phyloP scores from a whole-genome alignment of 2,113 vertebrate genomes.

The Phylloscopus whistleri region DNA sequence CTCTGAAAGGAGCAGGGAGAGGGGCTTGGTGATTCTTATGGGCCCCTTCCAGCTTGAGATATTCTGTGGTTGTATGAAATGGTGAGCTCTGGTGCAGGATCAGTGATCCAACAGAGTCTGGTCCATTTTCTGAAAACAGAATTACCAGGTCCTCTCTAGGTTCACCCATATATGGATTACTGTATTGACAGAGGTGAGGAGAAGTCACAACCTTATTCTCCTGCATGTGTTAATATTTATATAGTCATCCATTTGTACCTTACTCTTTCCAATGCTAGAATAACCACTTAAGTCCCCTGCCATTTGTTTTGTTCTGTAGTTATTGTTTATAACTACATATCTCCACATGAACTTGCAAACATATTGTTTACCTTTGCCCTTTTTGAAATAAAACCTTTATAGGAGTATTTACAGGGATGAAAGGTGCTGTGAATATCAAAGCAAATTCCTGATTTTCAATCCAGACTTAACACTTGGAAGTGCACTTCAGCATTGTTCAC shows the following conservation, averaged over 20 bases:
- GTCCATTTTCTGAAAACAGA: not conserved
- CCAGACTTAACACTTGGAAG: not conserved
- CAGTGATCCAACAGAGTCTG: rapidly evolving
- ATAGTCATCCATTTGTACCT: not conserved
- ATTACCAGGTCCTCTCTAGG: not conserved
- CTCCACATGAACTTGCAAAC: not conserved
- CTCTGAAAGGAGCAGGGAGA: not conserved
- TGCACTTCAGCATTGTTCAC: not conserved
- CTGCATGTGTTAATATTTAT: not conserved
- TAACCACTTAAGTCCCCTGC: not conserved
- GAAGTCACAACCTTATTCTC: not conserved
- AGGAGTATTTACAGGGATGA: not conserved
- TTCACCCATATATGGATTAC: not conserved
- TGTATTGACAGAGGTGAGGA: not conserved
- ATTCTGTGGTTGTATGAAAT: not conserved
- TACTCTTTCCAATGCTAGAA: not conserved
- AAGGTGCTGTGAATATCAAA: not conserved
- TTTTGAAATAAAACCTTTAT: not conserved
- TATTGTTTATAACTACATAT: not conserved
- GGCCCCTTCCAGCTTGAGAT: not conserved
- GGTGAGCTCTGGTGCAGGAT: not conserved
- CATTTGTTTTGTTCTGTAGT: not conserved
- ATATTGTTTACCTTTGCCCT: not conserved
- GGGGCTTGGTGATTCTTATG: not conserved
- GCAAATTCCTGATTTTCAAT: not conserved